phyloP scores from a whole-genome alignment of 2,797 vertebrate genomes.

The Gobio occitaniae region DNA sequence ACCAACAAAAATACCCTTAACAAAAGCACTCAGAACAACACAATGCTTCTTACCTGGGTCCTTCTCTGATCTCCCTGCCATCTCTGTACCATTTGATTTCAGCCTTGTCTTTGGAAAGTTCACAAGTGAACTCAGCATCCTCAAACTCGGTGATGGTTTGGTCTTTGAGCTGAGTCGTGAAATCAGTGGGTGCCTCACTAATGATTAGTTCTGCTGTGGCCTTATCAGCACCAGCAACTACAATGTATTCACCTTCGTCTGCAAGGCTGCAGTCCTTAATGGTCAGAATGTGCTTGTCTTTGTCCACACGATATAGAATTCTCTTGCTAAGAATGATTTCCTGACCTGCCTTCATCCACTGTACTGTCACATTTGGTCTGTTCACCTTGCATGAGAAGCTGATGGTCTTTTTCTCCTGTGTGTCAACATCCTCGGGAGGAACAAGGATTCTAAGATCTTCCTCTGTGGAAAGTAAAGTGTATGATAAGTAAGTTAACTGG shows the following conservation, averaged over 20 bases:
- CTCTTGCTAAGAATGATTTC: constrained; percentile 88
- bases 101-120: constrained; percentile 94
- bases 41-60: constrained; percentile 84
- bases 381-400: constrained; percentile 98
- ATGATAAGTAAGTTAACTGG: constrained; percentile 26
- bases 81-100: constrained; percentile 95
- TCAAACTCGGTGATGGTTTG: constrained; percentile 97
- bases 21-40: not conserved
- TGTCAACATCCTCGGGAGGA: constrained; percentile 94
- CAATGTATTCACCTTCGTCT: constrained; percentile 95
- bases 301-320: constrained; percentile 89
- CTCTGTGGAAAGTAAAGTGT: constrained; percentile 78
- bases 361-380: constrained; percentile 87
- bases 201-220: constrained; percentile 94
- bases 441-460: constrained; percentile 92
- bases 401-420: constrained; percentile 94
- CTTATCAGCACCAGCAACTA: constrained; percentile 87
- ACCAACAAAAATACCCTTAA: not conserved
- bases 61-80: constrained; percentile 95
- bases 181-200: constrained; percentile 95
- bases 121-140: constrained; percentile 91
- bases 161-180: constrained; percentile 88
- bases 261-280: constrained; percentile 92
- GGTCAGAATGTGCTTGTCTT: constrained; percentile 92
- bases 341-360: constrained; percentile 92